Percentiles rank a stretch among this genome's conserved stretches.
Evolutionary conservation across 2,113 vertebrate genomes (phyloP).

Genomic region (Oreochromis spilurus): DNA sequence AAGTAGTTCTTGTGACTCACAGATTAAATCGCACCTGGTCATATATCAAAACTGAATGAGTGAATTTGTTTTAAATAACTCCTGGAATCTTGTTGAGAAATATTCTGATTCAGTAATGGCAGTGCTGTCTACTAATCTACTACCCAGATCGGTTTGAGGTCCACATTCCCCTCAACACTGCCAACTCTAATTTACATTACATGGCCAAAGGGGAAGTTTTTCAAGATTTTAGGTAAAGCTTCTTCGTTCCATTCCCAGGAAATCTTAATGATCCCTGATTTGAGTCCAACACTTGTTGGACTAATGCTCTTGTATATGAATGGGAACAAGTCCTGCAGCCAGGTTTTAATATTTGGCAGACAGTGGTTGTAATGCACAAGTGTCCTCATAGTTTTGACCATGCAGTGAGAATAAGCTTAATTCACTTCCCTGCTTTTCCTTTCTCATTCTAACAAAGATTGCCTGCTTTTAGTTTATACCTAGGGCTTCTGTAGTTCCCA

Average conservation of each 20-base stretch:
- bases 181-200: neutral
- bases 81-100: neutral
- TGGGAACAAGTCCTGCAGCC: neutral
- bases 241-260: neutral
- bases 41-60: neutral
- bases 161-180: neutral
- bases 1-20: neutral
- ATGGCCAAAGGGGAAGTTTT: neutral
- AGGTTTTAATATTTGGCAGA: neutral
- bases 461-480: neutral
- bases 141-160: neutral
- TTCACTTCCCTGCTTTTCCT: neutral
- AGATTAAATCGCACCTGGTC: neutral
- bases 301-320: neutral
- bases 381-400: neutral
- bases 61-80: accelerated
- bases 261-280: neutral
- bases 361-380: neutral
- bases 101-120: neutral
- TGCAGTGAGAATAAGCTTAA: neutral
- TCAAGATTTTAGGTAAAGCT: neutral
- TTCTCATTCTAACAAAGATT: neutral
- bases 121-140: neutral
- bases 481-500: neutral
- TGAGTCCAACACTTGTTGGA: neutral